Conservation (phyloP, 2,113 vertebrate genomes). For the Calcarius ornatus region DNA sequence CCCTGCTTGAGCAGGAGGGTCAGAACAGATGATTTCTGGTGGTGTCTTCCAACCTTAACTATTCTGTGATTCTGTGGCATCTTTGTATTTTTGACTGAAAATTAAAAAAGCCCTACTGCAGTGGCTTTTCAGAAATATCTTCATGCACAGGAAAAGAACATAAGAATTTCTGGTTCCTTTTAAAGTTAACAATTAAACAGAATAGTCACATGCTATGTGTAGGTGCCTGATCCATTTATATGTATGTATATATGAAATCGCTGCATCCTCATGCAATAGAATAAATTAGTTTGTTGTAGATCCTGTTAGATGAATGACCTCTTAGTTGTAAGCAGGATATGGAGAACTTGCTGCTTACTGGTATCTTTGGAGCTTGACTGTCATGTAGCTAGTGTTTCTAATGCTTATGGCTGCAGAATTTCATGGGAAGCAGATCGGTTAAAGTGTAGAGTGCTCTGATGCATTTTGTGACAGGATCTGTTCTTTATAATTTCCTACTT, state of each 20-base stretch:
- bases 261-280: neutral
- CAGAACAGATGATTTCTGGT: neutral
- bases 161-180: neutral
- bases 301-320: neutral
- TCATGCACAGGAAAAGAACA: neutral
- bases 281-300: neutral
- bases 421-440: neutral
- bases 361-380: neutral
- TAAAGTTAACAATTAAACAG: neutral
- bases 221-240: neutral
- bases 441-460: neutral
- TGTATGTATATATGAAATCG: neutral
- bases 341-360: neutral
- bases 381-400: neutral
- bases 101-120: neutral
- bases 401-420: neutral
- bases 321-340: neutral
- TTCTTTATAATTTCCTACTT: neutral
- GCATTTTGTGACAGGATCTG: neutral
- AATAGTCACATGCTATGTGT: neutral
- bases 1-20: neutral
- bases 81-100: neutral
- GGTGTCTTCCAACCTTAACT: neutral
- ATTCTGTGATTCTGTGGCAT: neutral
- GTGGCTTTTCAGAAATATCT: neutral